Evolutionary conservation across 2,113 vertebrate species (phyloP), one percentile per base, ranked within the genome.

Genomic region (Chamaea fasciata): DNA sequence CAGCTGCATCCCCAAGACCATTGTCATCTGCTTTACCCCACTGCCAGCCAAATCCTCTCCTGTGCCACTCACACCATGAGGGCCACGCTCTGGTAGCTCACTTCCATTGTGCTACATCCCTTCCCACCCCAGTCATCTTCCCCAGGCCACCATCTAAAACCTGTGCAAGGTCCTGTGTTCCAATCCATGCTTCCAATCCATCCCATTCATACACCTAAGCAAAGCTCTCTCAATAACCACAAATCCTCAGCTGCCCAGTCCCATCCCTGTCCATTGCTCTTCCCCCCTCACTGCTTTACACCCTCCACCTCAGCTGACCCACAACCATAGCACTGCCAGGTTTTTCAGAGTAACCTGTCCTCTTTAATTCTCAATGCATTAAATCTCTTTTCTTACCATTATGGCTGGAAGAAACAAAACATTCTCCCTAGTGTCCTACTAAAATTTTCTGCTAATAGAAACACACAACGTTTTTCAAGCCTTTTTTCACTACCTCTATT

Each of bases 401-500:
- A 56, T 42, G 31, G 11, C 35, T 90, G 28, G 21, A 86, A 90
- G 76, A 88, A 94, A 68, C 23, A 59, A 68, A 92, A 52, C 20
- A 35, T 78, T 84, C 33, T 75, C 26, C 42, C 60, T 31, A 41
- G 4, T 16, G 30, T n/a, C 11, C 46, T 65, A 27, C 33, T 88
- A 65, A 85, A 89, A 60, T 42, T 68, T 93, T 62, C 24, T 52
- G 11, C 22, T 74, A 79, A 81, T 62, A 56, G 53, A 87, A 89
- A 79, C 30, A 56, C 37, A 26, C 30, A 19, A 31, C 0, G 0
- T 76, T 82, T 86, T 78, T 26, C 2, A 3, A 89, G 39, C 35
- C 33, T 79, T 93, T 95, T 73, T 76, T 73, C 44, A 41, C 65
- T 83, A 89, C 55, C 41, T 86, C 27, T 59, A 13, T 71, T 89